Conservation (phyloP, 2,888 invertebrate species). For the Chrysopilus asiliformis region DNA sequence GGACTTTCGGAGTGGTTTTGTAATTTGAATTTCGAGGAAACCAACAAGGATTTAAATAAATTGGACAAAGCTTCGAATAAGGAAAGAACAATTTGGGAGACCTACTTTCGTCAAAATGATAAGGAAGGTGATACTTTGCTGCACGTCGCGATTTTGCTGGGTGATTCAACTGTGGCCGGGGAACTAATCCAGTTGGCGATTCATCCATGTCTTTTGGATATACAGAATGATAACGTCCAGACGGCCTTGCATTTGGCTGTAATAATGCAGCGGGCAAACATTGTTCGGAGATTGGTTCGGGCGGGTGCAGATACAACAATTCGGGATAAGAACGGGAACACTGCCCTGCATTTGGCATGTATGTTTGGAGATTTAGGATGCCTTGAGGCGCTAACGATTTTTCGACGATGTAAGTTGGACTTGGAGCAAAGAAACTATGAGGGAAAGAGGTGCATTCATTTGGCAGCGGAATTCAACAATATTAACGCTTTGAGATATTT, state of each 20-base stretch:
- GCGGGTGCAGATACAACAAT: conserved; percentile 59
- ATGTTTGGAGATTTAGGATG: conserved; percentile 53
- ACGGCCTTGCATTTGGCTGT: conserved; percentile 82
- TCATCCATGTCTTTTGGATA: conserved; percentile 60
- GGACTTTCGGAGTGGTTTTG: conserved; percentile 47
- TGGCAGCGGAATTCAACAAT: too few relatives aligned
- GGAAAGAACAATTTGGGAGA: conserved; percentile 42
- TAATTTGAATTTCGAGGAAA: conserved; percentile 40
- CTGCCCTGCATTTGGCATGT: conserved; percentile 75
- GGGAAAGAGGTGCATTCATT: too few relatives aligned
- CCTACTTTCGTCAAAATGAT: conserved; percentile 62
- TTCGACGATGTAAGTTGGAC: conserved; percentile 39
- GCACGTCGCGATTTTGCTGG: conserved; percentile 72
- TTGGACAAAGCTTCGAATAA: conserved; percentile 13
- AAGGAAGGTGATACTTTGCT: conserved; percentile 87
- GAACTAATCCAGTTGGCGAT: conserved; percentile 66
- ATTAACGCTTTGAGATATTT: too few relatives aligned
- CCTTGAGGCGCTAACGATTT: conserved; percentile 57
- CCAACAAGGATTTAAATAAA: conserved; percentile 11
- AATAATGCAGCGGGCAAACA: conserved; percentile 55
- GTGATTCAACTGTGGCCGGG: conserved; percentile 55
- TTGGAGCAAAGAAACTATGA: conserved; percentile 74
- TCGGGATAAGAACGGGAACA: conserved; percentile 67
- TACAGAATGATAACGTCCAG: conserved; percentile 64
- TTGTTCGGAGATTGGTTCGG: conserved; percentile 62